Evolutionary conservation across 2,888 invertebrate genomes (phyloP).

Genomic region (Rhogogaster chlorosoma): DNA sequence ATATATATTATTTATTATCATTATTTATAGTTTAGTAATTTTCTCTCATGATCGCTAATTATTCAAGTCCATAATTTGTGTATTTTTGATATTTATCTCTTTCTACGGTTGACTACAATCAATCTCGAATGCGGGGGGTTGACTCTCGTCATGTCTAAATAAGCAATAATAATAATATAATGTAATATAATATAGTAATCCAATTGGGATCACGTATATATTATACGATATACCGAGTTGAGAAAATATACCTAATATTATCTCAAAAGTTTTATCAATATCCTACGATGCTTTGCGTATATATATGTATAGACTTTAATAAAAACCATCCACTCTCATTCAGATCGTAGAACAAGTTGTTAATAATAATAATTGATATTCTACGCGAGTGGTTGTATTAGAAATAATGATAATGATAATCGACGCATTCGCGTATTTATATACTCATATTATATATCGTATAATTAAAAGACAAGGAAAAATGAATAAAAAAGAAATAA

Average conservation of each 20-base stretch:
- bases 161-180: constrained; percentile 37
- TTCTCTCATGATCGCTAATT: background rate
- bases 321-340: constrained; percentile 1
- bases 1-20: background rate
- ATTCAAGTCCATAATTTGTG: background rate
- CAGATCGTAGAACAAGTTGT: background rate
- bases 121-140: constrained; percentile 34
- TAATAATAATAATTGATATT: background rate
- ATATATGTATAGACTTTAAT: background rate
- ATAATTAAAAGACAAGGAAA: background rate
- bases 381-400: background rate
- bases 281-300: constrained; percentile 20
- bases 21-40: background rate
- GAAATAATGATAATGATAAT: background rate
- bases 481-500: background rate
- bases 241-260: constrained; percentile 25
- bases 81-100: constrained; percentile 40
- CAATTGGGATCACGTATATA: background rate
- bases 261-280: background rate
- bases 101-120: background rate
- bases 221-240: background rate
- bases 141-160: constrained; percentile 27
- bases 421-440: background rate
- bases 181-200: constrained; percentile 10
- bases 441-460: background rate